Evolutionary conservation across 2,888 invertebrate genomes (phyloP).

Genomic region (Drosophila formosana): DNA sequence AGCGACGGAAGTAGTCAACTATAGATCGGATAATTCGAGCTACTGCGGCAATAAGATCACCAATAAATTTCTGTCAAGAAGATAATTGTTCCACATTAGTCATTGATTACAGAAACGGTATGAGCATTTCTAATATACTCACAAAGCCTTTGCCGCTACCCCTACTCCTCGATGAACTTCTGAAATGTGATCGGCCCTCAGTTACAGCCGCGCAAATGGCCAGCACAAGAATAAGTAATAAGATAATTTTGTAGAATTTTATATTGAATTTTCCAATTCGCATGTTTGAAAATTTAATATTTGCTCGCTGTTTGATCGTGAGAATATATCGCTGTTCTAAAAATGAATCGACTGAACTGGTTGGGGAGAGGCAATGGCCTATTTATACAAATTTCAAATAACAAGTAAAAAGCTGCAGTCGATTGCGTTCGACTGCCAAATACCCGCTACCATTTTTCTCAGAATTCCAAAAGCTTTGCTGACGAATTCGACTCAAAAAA

Average conservation of each 20-base stretch:
- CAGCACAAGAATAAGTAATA: neutral
- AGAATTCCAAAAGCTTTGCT: neutral
- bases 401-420: neutral
- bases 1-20: neutral
- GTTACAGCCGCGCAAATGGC: neutral
- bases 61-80: neutral
- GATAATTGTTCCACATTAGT: neutral
- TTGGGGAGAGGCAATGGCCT: neutral
- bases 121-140: neutral
- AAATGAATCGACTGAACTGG: slow-evolving; percentile 1
- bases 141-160: neutral
- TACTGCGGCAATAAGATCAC: neutral
- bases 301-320: slow-evolving; percentile 3
- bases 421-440: neutral
- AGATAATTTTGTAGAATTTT: neutral
- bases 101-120: too few relatives aligned
- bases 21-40: neutral
- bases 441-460: neutral
- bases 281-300: neutral
- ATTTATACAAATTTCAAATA: slow-evolving; percentile 1
- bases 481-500: neutral
- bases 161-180: neutral
- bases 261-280: neutral
- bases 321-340: neutral
- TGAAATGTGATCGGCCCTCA: neutral